Base-by-base conservation (phyloP, 2,888 invertebrate genomes). In the Scrobipalpa atriplicella region DNA sequence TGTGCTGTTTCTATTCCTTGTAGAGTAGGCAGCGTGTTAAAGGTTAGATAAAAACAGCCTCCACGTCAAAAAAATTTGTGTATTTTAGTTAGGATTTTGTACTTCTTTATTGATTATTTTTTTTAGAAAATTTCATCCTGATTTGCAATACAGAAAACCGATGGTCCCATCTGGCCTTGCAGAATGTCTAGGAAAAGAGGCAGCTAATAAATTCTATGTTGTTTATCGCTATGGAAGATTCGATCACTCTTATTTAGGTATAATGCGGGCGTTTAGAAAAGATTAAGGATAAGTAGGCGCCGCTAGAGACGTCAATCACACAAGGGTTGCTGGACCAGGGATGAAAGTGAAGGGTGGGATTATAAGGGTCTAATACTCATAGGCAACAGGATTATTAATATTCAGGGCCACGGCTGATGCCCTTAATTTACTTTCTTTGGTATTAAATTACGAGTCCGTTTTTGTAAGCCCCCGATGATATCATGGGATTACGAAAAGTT, bases 361-460 rank as follows among this genome's bases (percentile, higher is more conserved):
- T 91, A 90, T 90, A 87, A 88, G 85, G 90, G 90, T 89, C 86
- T 82, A 82, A 86, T 85, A 85, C 86, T 81, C 80, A 86, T 86
- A 80, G 81, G 80, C 81, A 82, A 83, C 79, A 78, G 84, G 83
- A 87, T 89, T 88, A 89, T 89, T 86, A 86, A 86, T 88, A 87
- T 85, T 86, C 84, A 82, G 82, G 78, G 76, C 81, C 79, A 82
- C 76, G 81, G 77, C 81, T 80, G 80, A 83, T 83, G 80, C 78
- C 78, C 78, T 82, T 85, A 85, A 86, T 85, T 83, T 82, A 84
- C 83, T 85, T 87, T 84, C 84, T 84, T 82, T 82, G 79, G 80
- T 81, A 83, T 85, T 83, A 76, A 83, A 79, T 84, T 81, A 83
- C 78, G 78, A 78, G 78, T 80, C 77, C 72, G 72, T 80, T 81